Evolutionary conservation across 2,888 invertebrate species (phyloP), one percentile per base, ranked within the genome.

Genomic region (Diaprepes abbreviatus): DNA sequence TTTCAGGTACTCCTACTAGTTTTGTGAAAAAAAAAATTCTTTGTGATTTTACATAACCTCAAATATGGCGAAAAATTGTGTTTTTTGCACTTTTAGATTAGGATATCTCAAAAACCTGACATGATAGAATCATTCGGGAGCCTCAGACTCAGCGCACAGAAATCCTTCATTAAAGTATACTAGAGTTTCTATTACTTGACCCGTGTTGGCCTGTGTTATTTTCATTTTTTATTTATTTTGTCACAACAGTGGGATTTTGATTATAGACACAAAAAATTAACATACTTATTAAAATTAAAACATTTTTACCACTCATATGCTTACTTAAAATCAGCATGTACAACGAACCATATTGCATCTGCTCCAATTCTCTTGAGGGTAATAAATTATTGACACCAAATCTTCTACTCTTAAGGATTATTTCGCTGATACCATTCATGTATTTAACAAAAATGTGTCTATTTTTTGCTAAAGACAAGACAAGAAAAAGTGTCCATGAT

Each of bases 381-480:
- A 65, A 21, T 21, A 65, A 21, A 16, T 40, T 65, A 6, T 16
- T 40, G 5, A 65, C n/a, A 16, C 55, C 64, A 45, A 65, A 48
- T 19, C 14, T 12, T 33, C 45, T 65, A 9, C 64, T 48, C 16
- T 57, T 43, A 9, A 10, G 7, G 14, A 65, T 55, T 38, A 65
- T 10, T 28, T 38, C 33, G 9, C 12, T 36, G 0, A 55, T 31
- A 3, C 55, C 57, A 10, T 31, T 57, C 31, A 16, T 40, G n/a
- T 28, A 55, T 12, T 28, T 4, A 7, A 35, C 60, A 14, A 60
- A 43, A 3, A 14, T 3, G 0, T 50, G 19, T 19, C 50, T 35
- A 16, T 60, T 60, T 35, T 33, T 35, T 1, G 35, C 3, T 0
- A 48, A n/a, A 10, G 60, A 60, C 0, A 28, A 1, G 7, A 50